These are phyloP conservation scores for Sphyrna mokarran DNA, from an alignment of 2,113 vertebrate genomes.

Conservation along the genomic window DNA sequence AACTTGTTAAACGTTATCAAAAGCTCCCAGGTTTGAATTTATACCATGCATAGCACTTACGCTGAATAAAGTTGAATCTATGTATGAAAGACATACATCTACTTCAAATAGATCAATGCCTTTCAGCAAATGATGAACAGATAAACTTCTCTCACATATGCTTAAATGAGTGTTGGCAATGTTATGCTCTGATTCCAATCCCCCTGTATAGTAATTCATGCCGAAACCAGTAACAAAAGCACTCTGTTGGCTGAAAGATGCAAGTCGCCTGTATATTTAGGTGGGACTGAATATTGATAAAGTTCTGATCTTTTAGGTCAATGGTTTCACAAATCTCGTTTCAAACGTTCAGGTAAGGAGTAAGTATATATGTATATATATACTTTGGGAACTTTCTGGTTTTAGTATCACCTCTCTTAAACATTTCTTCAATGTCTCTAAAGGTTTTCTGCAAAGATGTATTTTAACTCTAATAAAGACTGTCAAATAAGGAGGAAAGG, in stretches of 20 bases:
- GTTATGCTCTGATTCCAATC: not conserved
- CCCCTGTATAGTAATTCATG: not conserved
- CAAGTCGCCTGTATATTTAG: not conserved
- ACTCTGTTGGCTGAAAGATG: not conserved
- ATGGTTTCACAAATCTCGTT: not conserved
- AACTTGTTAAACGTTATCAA: not conserved
- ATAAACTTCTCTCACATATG: not conserved
- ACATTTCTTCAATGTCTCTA: not conserved
- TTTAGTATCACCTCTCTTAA: not conserved
- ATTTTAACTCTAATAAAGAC: not conserved
- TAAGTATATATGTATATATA: not conserved
- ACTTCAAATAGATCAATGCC: not conserved
- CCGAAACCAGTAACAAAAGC: not conserved
- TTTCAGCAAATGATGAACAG: not conserved
- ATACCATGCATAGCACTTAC: not conserved
- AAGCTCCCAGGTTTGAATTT: not conserved
- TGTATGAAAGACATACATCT: not conserved
- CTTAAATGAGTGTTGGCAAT: not conserved
- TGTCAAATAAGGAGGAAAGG: not conserved
- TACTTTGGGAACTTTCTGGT: not conserved
- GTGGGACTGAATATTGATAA: not conserved
- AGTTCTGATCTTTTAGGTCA: constrained; percentile 33
- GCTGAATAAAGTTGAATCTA: not conserved
- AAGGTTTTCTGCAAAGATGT: constrained; percentile 30
- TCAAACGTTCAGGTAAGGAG: constrained; percentile 31